Percentiles rank a stretch among this genome's conserved stretches.
These are phyloP conservation scores for Romanogobio albipinnatus DNA, from an alignment of 2,113 vertebrate genomes.

Conservation along the genomic window DNA sequence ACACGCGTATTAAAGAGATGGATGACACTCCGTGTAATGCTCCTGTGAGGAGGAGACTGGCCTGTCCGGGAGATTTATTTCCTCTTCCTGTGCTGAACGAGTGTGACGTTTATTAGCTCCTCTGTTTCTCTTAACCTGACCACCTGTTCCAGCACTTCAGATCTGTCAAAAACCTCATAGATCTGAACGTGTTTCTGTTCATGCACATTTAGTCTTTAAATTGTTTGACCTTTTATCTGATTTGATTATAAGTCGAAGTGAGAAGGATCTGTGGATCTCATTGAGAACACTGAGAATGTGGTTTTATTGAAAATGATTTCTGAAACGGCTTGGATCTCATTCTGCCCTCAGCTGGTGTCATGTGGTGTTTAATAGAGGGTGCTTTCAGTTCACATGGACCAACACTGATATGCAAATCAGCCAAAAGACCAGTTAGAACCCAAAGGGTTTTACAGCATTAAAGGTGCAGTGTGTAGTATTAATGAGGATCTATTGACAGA, in stretches of 20 bases:
- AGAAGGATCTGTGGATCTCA: neutral
- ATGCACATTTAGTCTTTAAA: neutral
- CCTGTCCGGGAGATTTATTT: slow-evolving; percentile 53
- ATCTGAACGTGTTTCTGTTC: neutral
- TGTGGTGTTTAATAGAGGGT: neutral
- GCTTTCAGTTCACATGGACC: neutral
- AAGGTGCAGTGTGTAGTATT: too few relatives aligned
- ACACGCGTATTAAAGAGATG: slow-evolving; percentile 43
- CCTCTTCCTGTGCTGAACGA: slow-evolving; percentile 22
- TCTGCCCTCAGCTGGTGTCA: neutral
- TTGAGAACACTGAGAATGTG: neutral
- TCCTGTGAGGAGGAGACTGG: slow-evolving; percentile 41
- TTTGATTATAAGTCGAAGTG: neutral
- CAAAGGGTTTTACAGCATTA: neutral
- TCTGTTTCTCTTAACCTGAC: slow-evolving; percentile 34
- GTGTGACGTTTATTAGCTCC: slow-evolving; percentile 43
- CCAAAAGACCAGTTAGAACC: neutral
- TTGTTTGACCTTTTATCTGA: too few relatives aligned
- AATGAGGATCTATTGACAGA: too few relatives aligned
- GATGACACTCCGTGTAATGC: slow-evolving; percentile 24
- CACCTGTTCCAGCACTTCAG: neutral
- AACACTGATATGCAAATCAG: neutral
- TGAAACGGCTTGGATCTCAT: neutral
- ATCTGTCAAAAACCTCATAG: neutral
- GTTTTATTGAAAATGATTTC: neutral